Evolutionary conservation across 2,113 vertebrate genomes (phyloP), one percentile per base, ranked within the genome.

Genomic region (Perccottus glenii): DNA sequence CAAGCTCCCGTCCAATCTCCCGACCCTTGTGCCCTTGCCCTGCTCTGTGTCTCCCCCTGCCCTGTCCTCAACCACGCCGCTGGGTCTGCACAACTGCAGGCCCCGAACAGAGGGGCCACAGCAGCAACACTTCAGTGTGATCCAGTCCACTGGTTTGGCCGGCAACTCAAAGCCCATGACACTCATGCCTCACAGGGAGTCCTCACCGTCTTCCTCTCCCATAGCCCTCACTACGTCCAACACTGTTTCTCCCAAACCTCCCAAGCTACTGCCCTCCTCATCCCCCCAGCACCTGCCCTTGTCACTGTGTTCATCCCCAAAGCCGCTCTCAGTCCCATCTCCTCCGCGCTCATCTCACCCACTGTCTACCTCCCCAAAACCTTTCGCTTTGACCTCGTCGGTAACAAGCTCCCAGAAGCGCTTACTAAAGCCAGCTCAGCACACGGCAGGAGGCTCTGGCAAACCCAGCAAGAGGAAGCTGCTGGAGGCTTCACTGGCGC

Each of bases 91-190:
- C 88, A 92, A 94, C 91, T 94, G 95, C 93, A 93, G 93, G 91
- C 93, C 95, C 92, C 89, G 94, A 92, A 90, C 94, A 80, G 95
- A 96, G 86, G 94, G 94, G 74, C 88, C 91, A 85, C 95, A 95
- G 90, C 96, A 96, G 90, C 96, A 96, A 88, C 96, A 97, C 84
- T 96, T 96, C 85, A 99, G 98, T 83, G 97, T 99, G 78, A 99
- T 99, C 88, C 97, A 99, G 93, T 96, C 96, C 90, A 98, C 96
- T 5, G 96, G 97, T 88, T 89, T 98, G 90, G 95, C 95, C 69
- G 89, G 93, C 85, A 93, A 85, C 90, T 90, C 95, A 83, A 98
- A 97, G 85, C 94, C 96, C 78, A 91, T 96, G 87, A 93, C 96
- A 71, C 93, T 98, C 90, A 93, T 96, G 75, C 82, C 95, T 84